Evolutionary conservation across 2,888 invertebrate species (phyloP), one percentile per base, ranked within the genome.

Genomic region (Chaetoderma sp.): DNA sequence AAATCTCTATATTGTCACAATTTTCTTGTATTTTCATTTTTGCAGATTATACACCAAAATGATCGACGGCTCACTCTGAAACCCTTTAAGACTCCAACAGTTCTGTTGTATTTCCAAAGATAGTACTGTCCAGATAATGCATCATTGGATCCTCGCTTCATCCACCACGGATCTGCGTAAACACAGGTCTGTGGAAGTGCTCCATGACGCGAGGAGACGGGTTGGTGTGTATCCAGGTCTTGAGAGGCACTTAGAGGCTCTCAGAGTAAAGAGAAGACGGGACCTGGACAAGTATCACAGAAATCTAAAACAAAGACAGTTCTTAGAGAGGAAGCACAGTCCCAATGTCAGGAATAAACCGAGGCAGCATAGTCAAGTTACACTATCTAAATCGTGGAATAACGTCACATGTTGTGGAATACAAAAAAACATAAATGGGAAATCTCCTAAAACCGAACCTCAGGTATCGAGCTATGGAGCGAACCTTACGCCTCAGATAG

Each of bases 81-180:
- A n/a, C n/a, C n/a, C n/a, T n/a, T n/a, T n/a, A n/a, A n/a, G n/a
- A n/a, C n/a, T n/a, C n/a, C n/a, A n/a, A n/a, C n/a, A n/a, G n/a
- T n/a, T n/a, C n/a, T n/a, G n/a, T n/a, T n/a, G n/a, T n/a, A n/a
- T n/a, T n/a, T n/a, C n/a, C n/a, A n/a, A n/a, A n/a, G n/a, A n/a
- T n/a, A n/a, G n/a, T n/a, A n/a, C n/a, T 21, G 16, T 2, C 3
- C 49, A 27, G 16, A 49, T 49, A 27, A 49, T 49, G 49, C 49
- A 49, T 27, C 49, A 49, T 8, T 49, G 49, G 49, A 49, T 49
- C 49, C 23, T 49, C 23, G 49, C 49, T 13, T 49, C 49, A 25
- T 21, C 27, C 3, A 27, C 49, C 49, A 49, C 49, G 16, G 49
- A 49, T 27, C 21, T 49, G 13, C 49, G 49, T 6, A 49, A 49